Evolutionary conservation across 2,888 invertebrate species (phyloP).

Genomic region (Osmoderma eremita): DNA sequence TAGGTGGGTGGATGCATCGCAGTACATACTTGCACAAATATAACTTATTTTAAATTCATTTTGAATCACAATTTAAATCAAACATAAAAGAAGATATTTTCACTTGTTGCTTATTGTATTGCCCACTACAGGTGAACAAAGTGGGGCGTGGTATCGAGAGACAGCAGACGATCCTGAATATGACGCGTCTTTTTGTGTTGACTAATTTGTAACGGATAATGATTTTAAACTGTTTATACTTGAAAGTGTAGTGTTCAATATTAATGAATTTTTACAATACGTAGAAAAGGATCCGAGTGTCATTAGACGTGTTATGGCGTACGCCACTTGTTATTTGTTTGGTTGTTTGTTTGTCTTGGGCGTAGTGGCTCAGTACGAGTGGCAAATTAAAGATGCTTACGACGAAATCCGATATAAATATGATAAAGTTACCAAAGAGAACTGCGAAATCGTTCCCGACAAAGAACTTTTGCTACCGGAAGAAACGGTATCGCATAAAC

Average conservation of each 20-base stretch:
- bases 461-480: constrained; percentile 85
- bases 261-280: not conserved
- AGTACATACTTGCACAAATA: no score
- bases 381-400: constrained; percentile 90
- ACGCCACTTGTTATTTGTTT: constrained; percentile 20
- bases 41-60: no score
- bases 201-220: no score
- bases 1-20: no score
- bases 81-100: not conserved
- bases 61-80: no score
- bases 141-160: constrained; percentile 23
- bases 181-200: no score
- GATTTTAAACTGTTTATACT: not conserved
- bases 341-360: constrained; percentile 47
- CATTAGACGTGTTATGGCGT: constrained; percentile 21
- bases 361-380: constrained; percentile 86
- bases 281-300: not conserved
- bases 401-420: constrained; percentile 87
- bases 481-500: constrained; percentile 89
- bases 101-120: constrained; percentile 24
- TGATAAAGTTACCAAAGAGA: constrained; percentile 85
- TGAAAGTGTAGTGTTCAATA: not conserved
- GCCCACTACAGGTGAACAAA: constrained; percentile 1
- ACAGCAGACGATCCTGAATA: no score
- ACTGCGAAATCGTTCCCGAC: constrained; percentile 88